These are phyloP conservation scores for Ceraclea dissimilis DNA, from an alignment of 2,888 invertebrate species.

Conservation along the genomic window DNA sequence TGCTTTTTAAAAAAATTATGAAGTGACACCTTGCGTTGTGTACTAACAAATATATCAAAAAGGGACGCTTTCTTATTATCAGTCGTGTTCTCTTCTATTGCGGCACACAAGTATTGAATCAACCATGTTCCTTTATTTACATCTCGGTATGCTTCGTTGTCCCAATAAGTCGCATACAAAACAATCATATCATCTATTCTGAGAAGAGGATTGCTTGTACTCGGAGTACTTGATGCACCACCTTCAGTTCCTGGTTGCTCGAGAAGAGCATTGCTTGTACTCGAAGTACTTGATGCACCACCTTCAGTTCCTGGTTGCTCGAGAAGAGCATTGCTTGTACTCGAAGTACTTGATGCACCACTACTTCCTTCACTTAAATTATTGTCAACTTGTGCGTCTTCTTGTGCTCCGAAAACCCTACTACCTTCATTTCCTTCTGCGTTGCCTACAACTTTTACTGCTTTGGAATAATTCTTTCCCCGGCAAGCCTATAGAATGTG, in stretches of 20 bases:
- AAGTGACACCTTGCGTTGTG: not conserved
- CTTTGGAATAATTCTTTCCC: too few relatives aligned
- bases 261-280: not conserved
- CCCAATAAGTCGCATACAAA: not conserved
- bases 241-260: too few relatives aligned
- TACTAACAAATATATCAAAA: not conserved
- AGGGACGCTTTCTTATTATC: not conserved
- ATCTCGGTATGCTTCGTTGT: not conserved
- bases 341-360: too few relatives aligned
- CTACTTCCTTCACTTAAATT: too few relatives aligned
- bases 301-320: too few relatives aligned
- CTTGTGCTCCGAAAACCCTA: too few relatives aligned
- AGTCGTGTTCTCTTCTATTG: not conserved
- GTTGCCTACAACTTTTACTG: too few relatives aligned
- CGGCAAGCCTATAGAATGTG: too few relatives aligned
- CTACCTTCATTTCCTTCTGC: too few relatives aligned
- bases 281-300: too few relatives aligned
- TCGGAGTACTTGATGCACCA: too few relatives aligned
- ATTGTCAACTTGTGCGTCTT: too few relatives aligned
- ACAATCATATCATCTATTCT: not conserved
- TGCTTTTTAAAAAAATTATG: not conserved
- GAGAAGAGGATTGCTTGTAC: not conserved
- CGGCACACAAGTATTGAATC: not conserved
- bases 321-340: not conserved
- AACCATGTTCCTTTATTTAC: not conserved